Evolutionary conservation across 2,113 vertebrate genomes (phyloP), one percentile per base, ranked within the genome.

Genomic region (Ageneiosus marmoratus): DNA sequence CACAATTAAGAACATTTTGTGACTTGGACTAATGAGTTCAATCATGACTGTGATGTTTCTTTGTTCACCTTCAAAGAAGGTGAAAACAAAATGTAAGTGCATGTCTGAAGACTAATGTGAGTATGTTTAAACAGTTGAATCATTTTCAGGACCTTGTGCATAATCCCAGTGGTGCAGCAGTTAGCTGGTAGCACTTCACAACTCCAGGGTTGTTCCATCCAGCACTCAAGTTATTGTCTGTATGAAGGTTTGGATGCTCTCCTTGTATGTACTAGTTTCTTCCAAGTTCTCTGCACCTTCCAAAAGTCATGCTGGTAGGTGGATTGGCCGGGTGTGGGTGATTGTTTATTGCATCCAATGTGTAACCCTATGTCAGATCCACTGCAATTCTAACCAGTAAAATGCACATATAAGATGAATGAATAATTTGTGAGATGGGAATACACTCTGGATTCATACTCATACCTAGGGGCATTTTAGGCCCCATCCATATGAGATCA

Each of bases 131-230:
- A 73, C 75, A 84, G 83, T 75, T 84, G 84, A 76, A 53, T 0
- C 48, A 90, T 92, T 92, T 91, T 83, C 91, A 92, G 91, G 92
- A 91, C 90, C 93, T 89, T 88, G 89, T 87, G 89, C 88, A 85
- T 90, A 80, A 88, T 89, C 72, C 53, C 86, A 67, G 32, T 32
- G 13, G 62, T 65, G 6, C 62, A 65, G 16, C 11, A 18, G 20
- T 9, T 5, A 69, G 34, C 18, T 62, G 56, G 60, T 62, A 62
- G 24, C 24, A 62, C 27, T 29, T 63, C 5, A 63, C 56, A 27
- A 11, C 11, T 27, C 56, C 53, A 55, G 51, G 18, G 6, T 55
- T 55, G 51, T 55, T 55, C 53, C 20, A 22, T 55, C 48, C 48
- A 13, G 12, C n/a, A 15, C 60, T 32, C n/a, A 32, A 27, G 27